phyloP scores from a whole-genome alignment of 2,797 vertebrate species.

The Sebastes steindachneri region DNA sequence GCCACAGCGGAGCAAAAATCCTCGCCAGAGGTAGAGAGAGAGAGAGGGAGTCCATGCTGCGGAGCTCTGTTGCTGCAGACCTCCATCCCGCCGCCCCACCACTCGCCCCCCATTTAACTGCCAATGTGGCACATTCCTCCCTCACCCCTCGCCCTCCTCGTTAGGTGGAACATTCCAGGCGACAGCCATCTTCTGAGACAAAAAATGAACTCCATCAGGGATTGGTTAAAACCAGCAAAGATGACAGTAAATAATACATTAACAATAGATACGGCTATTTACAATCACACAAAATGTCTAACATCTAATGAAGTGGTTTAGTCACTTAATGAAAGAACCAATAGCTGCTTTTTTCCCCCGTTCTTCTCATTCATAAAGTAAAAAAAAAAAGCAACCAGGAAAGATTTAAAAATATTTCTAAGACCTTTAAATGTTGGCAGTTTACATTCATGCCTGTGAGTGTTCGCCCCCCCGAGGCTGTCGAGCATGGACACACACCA shows the following conservation, averaged over 20 bases:
- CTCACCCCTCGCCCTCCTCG: constrained; percentile 63
- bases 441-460: constrained; percentile 78
- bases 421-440: constrained; percentile 60
- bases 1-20: constrained; percentile 60
- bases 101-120: constrained; percentile 44
- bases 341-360: constrained; percentile 33
- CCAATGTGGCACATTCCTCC: constrained; percentile 74
- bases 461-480: constrained; percentile 39
- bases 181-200: constrained; percentile 79
- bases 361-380: constrained; percentile 38
- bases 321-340: constrained; percentile 51
- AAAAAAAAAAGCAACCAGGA: constrained; percentile 39
- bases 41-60: constrained; percentile 77
- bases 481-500: constrained; percentile 52
- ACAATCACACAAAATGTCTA: constrained; percentile 69
- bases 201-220: constrained; percentile 61
- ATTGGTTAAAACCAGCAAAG: constrained; percentile 60
- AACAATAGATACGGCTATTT: constrained; percentile 71
- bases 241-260: constrained; percentile 70
- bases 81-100: constrained; percentile 18
- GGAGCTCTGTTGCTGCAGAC: constrained; percentile 52
- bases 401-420: constrained; percentile 40
- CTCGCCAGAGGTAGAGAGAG: constrained; percentile 70
- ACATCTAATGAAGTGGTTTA: constrained; percentile 57
- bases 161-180: constrained; percentile 76